Evolutionary conservation across 2,113 vertebrate species (phyloP), one percentile per base, ranked within the genome.

Genomic region (Nanger granti): DNA sequence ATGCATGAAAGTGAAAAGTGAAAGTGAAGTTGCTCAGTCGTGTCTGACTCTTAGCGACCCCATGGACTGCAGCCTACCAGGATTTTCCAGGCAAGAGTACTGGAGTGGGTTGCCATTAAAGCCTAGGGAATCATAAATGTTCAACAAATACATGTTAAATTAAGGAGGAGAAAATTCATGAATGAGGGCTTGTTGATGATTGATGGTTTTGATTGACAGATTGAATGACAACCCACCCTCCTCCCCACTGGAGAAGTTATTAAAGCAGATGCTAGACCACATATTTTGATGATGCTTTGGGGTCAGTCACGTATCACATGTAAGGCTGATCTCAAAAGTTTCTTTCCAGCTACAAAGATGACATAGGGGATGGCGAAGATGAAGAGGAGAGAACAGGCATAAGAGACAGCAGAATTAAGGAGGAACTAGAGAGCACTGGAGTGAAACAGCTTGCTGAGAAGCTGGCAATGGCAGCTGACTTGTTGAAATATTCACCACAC

Each of bases 401-500:
- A 52, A 96, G 91, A 69, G 47, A 95, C 29, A 90, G 84, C 44
- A 52, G 20, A 84, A 97, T 62, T 49, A 47, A 95, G 62, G 95
- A 89, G 54, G 83, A 97, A 57, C 47, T 24, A 57, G 49, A 95
- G 28, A 90, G 49, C 94, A 97, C 13, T 60, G 59, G 47, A 84
- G 52, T n/a, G 54, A 97, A 96, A 87, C 84, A 94, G 62, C 18
- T 59, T 91, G 55, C 49, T 96, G 95, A 91, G 97, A 24, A 97
- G 97, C 97, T 97, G 41, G 94, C 94, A 88, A 92, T 66, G 44
- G 73, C 84, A 96, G 97, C 94, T 95, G 95, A 97, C 83, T 83
- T 95, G 95, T 92, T 98, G 85, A 98, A 98, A 97, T 96, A 96
- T 96, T 95, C 91, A 95, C 98, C 90, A 97, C 85, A 41, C 93